These are phyloP conservation scores for Toxonevra muliebris DNA, from an alignment of 2,888 invertebrate species.

Conservation along the genomic window DNA sequence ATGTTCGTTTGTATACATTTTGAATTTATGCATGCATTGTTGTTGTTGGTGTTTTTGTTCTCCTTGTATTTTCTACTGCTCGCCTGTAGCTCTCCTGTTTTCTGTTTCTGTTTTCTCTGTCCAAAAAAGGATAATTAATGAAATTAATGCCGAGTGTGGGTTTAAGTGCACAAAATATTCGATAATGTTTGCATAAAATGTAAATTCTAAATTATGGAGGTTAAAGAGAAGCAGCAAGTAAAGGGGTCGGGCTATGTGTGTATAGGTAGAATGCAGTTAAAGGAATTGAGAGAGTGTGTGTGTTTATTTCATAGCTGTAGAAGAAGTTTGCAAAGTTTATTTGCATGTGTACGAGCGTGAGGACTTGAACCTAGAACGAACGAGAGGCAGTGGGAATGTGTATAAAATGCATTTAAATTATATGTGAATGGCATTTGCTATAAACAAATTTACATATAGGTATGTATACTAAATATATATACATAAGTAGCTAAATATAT, in stretches of 20 bases:
- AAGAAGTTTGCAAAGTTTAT: slow-evolving; percentile 6
- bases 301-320: background rate
- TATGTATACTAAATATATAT: background rate
- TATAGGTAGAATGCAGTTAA: background rate
- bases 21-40: slow-evolving; percentile 11
- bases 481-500: background rate
- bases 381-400: background rate
- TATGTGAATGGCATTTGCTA: background rate
- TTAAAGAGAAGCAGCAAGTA: slow-evolving; percentile 4
- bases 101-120: slow-evolving; percentile 25
- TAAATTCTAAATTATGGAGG: slow-evolving; percentile 56
- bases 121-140: slow-evolving; percentile 45
- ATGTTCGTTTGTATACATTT: slow-evolving; percentile 13
- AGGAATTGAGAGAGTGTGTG: background rate
- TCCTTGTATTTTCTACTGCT: too few relatives aligned
- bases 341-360: background rate
- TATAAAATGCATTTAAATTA: slow-evolving; percentile 9
- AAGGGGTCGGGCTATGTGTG: background rate
- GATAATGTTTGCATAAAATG: slow-evolving; percentile 52
- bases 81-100: too few relatives aligned
- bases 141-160: slow-evolving; percentile 39
- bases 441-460: background rate
- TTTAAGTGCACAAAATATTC: slow-evolving; percentile 53
- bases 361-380: background rate
- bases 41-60: background rate